Conservation (phyloP, 2,888 invertebrate species). For the Athripsodes cinereus region DNA sequence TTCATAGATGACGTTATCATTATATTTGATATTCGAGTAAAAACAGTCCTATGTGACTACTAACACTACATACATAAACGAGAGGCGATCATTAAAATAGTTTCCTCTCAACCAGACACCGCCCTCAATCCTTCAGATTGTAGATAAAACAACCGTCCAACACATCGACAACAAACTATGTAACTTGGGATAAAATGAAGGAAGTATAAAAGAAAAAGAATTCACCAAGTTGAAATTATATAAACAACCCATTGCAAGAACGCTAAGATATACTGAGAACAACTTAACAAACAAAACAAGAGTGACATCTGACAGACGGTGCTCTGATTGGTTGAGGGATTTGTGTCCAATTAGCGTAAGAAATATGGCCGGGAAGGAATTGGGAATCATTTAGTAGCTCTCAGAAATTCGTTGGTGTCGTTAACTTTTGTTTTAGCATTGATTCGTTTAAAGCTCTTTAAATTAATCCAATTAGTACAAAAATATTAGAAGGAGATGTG, state of each 20-base stretch:
- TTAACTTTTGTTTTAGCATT: too few relatives aligned
- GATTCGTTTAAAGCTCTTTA: too few relatives aligned
- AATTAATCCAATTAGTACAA: too few relatives aligned
- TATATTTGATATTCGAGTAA: too few relatives aligned
- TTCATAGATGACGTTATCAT: too few relatives aligned
- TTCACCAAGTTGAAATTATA: too few relatives aligned
- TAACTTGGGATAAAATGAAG: neutral
- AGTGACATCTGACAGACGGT: constrained; percentile 14
- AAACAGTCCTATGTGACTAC: too few relatives aligned
- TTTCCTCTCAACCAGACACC: constrained; percentile 1
- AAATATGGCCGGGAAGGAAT: constrained; percentile 14
- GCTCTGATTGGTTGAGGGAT: constrained; percentile 19
- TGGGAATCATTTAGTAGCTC: too few relatives aligned
- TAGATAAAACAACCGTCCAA: neutral
- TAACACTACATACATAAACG: neutral
- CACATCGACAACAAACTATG: neutral
- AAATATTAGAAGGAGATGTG: too few relatives aligned
- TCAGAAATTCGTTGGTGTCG: too few relatives aligned
- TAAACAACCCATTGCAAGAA: too few relatives aligned
- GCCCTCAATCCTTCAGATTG: constrained; percentile 5
- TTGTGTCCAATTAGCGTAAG: constrained; percentile 24
- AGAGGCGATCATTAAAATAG: constrained; percentile 5
- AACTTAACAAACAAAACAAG: constrained; percentile 7
- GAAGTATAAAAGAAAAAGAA: neutral
- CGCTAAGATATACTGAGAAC: too few relatives aligned